phyloP scores from a whole-genome alignment of 2,888 invertebrate species.

The Agrochola lychnidis region DNA sequence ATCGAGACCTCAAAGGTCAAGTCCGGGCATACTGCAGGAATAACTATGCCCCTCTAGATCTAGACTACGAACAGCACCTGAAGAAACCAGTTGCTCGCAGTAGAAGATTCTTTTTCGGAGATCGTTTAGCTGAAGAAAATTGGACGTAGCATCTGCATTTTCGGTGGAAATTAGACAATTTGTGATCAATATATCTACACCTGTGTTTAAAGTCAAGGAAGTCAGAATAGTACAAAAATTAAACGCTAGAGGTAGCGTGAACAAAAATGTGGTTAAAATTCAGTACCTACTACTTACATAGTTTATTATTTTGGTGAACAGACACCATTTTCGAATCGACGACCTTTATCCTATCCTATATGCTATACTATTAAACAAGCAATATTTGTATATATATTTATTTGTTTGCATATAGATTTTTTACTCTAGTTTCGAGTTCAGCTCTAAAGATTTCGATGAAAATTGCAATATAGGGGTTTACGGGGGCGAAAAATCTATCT shows the following conservation, averaged over 20 bases:
- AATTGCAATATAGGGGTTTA: no score
- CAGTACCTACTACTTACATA: background rate
- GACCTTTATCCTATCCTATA: background rate
- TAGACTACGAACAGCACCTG: background rate
- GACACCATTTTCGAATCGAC: background rate
- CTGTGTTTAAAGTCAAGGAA: background rate
- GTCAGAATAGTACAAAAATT: background rate
- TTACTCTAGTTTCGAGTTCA: no score
- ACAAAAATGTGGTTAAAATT: conserved; percentile 18
- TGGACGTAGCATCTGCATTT: conserved; percentile 5
- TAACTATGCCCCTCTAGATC: conserved; percentile 1
- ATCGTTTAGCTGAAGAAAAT: conserved; percentile 15
- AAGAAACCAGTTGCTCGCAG: background rate
- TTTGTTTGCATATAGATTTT: no score
- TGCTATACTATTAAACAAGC: no score
- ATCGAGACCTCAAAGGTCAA: conserved; percentile 71
- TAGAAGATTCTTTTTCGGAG: conserved; percentile 48
- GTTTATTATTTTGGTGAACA: background rate
- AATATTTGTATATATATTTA: no score
- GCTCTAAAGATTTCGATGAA: no score
- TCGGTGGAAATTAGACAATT: background rate
- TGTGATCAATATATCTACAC: conserved; percentile 21
- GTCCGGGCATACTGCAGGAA: conserved; percentile 76
- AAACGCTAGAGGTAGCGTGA: conserved; percentile 1
- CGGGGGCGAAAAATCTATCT: no score